Base-by-base conservation (phyloP, 2,797 vertebrate genomes). In the Ceryle rudis region DNA sequence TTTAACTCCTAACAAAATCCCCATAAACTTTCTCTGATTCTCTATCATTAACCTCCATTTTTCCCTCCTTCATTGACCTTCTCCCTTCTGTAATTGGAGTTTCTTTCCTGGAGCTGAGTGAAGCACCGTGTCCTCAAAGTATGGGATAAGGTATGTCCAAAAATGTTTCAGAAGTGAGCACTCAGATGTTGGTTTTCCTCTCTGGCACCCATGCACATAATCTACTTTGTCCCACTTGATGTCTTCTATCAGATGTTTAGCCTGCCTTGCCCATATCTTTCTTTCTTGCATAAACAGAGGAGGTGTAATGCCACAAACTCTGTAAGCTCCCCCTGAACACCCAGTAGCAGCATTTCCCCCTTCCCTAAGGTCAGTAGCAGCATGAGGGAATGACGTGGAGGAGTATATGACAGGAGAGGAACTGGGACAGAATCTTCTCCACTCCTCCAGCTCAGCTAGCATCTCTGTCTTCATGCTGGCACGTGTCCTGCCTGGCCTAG, bases 1-100 rank as follows among this genome's bases (percentile, higher is more conserved):
- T 80, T 74, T 78, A 90, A 55, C 44, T 77, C 41, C 31, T 81
- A 47, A 66, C 72, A 77, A 91, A 83, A 80, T 71, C 23, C 64
- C 29, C 29, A 25, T 39, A 20, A 81, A 35, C 4, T 54, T 94
- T 91, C 6, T 2, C 65, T 81, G 81, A 71, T 92, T 91, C 28
- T 93, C 19, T 23, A 29, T 62, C 10, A 71, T 41, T 77, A 90
- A 42, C 52, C n/a, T 82, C 16, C 28, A 1, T 70, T 60, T 87
- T 35, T 31, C 11, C 16, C 12, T 41, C 2, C 26, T 39, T 57
- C 7, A 19, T n/a, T 87, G 29, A 33, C 46, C 41, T 73, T 62
- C 42, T 74, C 41, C 23, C 28, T 82, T 65, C 25, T 57, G 16
- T 74, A 89, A 70, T 5, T 66, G 47, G 39, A 74, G 28, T 77